These are phyloP conservation scores for Oncopodura yosiiana DNA, from an alignment of 1,140 invertebrate genomes.

Conservation along the genomic window DNA sequence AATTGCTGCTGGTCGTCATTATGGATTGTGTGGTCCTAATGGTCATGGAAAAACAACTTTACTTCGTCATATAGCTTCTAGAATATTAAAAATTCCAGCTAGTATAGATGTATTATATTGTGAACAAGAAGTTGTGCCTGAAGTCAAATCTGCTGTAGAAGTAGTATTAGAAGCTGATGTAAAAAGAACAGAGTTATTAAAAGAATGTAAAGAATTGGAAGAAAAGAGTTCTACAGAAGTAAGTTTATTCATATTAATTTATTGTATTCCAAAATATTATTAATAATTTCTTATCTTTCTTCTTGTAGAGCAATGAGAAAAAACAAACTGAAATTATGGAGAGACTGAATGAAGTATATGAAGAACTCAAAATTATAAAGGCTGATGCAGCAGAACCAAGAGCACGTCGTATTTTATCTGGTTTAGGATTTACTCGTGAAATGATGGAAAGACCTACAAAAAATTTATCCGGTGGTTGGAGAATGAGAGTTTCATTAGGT, in stretches of 20 bases:
- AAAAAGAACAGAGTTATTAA: conserved; percentile 68
- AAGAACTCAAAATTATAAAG: conserved; percentile 89
- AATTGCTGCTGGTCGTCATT: conserved; percentile 86
- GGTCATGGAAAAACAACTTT: conserved; percentile 99
- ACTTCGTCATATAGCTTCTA: conserved; percentile 78
- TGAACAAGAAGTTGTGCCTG: conserved; percentile 95
- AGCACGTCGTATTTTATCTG: conserved; percentile 87
- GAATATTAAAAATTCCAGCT: conserved; percentile 83
- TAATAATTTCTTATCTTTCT: neutral
- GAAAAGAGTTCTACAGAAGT: conserved; percentile 39
- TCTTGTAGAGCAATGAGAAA: conserved; percentile 15
- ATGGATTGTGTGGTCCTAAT: conserved; percentile 97
- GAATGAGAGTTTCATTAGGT: conserved; percentile 95
- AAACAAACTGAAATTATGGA: conserved; percentile 28
- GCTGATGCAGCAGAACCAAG: conserved; percentile 93
- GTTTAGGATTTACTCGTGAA: conserved; percentile 85
- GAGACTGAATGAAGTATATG: conserved; percentile 60
- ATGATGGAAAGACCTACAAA: conserved; percentile 94
- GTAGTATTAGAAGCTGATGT: conserved; percentile 86
- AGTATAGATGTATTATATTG: conserved; percentile 96
- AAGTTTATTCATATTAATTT: neutral
- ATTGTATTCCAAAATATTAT: neutral
- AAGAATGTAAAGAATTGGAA: conserved; percentile 75
- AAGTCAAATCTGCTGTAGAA: conserved; percentile 81
- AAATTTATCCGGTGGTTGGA: conserved; percentile 95